Conservation (phyloP, 2,797 vertebrate genomes). For the Smutsia gigantea region DNA sequence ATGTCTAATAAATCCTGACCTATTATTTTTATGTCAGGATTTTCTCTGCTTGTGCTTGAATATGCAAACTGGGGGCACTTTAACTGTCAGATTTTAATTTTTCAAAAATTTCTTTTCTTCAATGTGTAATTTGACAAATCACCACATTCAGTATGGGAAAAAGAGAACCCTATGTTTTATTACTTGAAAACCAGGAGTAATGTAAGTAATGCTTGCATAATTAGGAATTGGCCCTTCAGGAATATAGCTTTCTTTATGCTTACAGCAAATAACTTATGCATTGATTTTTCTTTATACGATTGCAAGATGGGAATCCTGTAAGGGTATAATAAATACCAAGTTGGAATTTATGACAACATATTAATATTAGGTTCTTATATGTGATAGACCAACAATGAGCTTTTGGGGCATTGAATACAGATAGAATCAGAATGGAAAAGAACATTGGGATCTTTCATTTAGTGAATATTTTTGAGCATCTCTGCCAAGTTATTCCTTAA, state of each 20-base stretch:
- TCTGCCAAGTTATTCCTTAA: not conserved
- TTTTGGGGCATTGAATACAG: constrained; percentile 51
- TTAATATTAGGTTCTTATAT: constrained; percentile 48
- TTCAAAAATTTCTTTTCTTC: constrained; percentile 36
- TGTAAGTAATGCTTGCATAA: constrained; percentile 65
- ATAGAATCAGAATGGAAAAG: not conserved
- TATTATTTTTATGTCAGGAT: constrained; percentile 62
- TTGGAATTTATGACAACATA: constrained; percentile 47
- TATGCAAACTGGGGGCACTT: constrained; percentile 62
- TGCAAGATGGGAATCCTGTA: constrained; percentile 51
- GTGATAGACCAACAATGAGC: not conserved
- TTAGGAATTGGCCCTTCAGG: constrained; percentile 47
- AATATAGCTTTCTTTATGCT: constrained; percentile 50
- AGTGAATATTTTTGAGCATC: not conserved
- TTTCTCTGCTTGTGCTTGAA: constrained; percentile 55
- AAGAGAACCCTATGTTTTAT: constrained; percentile 54
- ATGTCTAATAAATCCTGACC: constrained; percentile 46
- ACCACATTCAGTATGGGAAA: constrained; percentile 39
- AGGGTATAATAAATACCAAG: constrained; percentile 65
- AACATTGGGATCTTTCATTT: not conserved
- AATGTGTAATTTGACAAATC: constrained; percentile 67
- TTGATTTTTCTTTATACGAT: constrained; percentile 67
- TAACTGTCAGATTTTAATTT: constrained; percentile 72
- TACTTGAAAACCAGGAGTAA: constrained; percentile 73
- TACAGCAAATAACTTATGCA: constrained; percentile 58